Evolutionary conservation across 1,140 invertebrate genomes (phyloP), one percentile per base, ranked within the genome.

Genomic region (Aphelinus certus): DNA sequence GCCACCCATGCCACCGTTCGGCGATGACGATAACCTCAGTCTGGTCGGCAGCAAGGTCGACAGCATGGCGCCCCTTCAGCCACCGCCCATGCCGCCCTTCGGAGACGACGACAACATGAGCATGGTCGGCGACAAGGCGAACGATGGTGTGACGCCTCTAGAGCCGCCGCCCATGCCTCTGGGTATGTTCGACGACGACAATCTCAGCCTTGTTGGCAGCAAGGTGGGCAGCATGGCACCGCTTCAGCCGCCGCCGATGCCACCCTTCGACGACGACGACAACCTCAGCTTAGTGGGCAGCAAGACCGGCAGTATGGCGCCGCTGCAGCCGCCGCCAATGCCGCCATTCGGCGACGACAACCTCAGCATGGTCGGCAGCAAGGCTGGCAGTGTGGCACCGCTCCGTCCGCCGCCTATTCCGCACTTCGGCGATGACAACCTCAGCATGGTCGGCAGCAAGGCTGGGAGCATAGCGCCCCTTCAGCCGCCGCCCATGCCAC

Each of bases 181-280:
- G 0, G 64, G 71, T n/a, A 84, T 84, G 1, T 80, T 80, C 0
- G 83, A 85, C 1, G 82, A 86, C 45, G 80, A 83, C n/a, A 1
- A 60, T 0, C 61, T 46, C 1, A 75, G 66, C 26, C 65, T 65
- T 71, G 68, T 55, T 9, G 68, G 56, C 7, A 71, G 62, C 45
- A 72, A 71, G 71, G 69, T 57, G 3, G 69, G 58, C 7, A 72
- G 63, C 43, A 61, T 63, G 0, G 55, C 57, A 56, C 70, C 61
- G 43, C 42, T 64, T 7, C 58, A 72, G 26, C 70, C 70, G 45
- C 70, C 61, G 3, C 57, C 68, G 3, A 51, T 70, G 47, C 68
- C 68, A 9, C 68, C 47, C 6, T 58, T 58, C 46, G 56, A 69
- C 46, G 3, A 45, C 4, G 48, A 58, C 2, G 67, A 9, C 1